Percentiles rank a stretch among this genome's conserved stretches.
Evolutionary conservation across 2,888 invertebrate genomes (phyloP).

Genomic region (Napeogenes sylphis): DNA sequence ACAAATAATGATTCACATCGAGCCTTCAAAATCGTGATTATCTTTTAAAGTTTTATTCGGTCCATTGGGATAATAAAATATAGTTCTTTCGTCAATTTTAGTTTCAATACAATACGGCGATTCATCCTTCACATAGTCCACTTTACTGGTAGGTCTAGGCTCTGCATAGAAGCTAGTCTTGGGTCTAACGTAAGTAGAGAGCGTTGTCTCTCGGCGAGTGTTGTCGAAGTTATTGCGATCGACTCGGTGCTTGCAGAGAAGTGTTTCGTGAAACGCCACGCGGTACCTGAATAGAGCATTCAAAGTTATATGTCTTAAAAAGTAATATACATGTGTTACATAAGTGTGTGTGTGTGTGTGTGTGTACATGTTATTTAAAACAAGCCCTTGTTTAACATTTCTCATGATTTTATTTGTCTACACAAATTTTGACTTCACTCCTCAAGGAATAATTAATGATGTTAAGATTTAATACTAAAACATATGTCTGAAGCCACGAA

Average conservation of each 20-base stretch:
- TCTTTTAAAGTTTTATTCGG: conserved; percentile 15
- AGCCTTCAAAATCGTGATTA: not conserved
- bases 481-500: too few species aligned
- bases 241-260: conserved; percentile 77
- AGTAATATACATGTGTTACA: too few species aligned
- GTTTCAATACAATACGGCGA: conserved; percentile 51
- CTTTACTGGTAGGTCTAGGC: conserved; percentile 51
- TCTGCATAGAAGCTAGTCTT: conserved; percentile 48
- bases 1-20: too few species aligned
- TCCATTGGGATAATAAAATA: conserved; percentile 29
- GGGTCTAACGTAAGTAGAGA: conserved; percentile 34
- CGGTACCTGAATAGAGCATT: conserved; percentile 79
- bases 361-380: too few species aligned
- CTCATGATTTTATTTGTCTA: too few species aligned
- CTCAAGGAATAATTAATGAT: too few species aligned
- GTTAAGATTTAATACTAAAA: too few species aligned
- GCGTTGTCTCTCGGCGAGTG: conserved; percentile 72
- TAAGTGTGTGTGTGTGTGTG: too few species aligned
- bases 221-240: conserved; percentile 70
- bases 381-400: too few species aligned
- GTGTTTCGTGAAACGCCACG: conserved; percentile 84
- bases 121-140: conserved; percentile 56
- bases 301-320: too few species aligned
- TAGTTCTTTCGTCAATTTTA: conserved; percentile 31
- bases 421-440: too few species aligned